Conservation (phyloP, 1,140 invertebrate genomes). For the Bicyclus anynana region DNA sequence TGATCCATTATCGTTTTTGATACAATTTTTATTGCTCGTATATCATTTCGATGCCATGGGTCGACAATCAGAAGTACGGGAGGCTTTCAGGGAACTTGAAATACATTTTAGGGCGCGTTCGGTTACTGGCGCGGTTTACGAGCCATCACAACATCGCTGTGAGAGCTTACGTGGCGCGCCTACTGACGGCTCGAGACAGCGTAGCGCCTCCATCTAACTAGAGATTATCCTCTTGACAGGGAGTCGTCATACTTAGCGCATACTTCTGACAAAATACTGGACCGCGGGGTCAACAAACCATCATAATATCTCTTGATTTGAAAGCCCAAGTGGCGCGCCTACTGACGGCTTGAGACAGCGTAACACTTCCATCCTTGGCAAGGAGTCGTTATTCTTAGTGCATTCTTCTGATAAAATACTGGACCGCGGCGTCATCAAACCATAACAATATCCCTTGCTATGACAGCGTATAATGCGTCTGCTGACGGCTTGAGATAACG, state of each 20-base stretch:
- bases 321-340: not conserved
- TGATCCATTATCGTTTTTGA: not conserved
- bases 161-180: not conserved
- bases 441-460: not conserved
- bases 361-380: not conserved
- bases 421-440: too few relatives aligned
- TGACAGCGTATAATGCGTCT: not conserved
- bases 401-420: not conserved
- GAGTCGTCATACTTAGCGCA: not conserved
- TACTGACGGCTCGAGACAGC: not conserved
- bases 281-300: too few relatives aligned
- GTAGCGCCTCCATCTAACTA: not conserved
- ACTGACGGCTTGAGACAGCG: not conserved
- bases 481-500: not conserved
- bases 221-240: too few relatives aligned
- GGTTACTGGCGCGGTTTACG: not conserved
- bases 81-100: not conserved
- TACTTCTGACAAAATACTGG: not conserved
- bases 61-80: not conserved
- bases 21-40: not conserved
- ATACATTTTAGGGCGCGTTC: not conserved
- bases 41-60: not conserved
- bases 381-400: not conserved
- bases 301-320: not conserved
- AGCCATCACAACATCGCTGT: not conserved